phyloP scores from a whole-genome alignment of 2,797 vertebrate species.

The Lateolabrax maculatus region DNA sequence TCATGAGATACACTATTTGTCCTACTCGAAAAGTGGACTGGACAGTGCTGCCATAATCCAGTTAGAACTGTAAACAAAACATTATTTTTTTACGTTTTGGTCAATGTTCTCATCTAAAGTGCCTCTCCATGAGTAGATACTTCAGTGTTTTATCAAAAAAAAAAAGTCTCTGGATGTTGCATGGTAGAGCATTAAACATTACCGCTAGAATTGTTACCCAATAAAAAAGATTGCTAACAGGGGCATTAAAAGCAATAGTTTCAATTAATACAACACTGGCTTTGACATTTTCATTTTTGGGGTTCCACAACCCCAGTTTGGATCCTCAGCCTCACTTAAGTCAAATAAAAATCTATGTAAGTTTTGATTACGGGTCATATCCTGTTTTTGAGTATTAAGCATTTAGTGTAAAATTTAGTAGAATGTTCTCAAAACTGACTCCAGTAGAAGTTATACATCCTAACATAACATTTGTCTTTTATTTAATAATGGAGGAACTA shows the following conservation, averaged over 20 bases:
- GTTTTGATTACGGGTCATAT: not conserved
- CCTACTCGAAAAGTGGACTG: conserved; percentile 37
- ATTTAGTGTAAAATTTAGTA: not conserved
- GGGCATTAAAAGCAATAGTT: not conserved
- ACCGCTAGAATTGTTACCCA: not conserved
- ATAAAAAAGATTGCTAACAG: not conserved
- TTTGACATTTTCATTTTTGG: not conserved
- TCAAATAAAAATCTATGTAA: not conserved
- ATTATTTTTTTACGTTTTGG: conserved; percentile 8
- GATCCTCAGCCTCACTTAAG: not conserved
- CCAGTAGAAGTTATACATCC: not conserved
- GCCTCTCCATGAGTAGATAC: not conserved
- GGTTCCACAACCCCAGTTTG: not conserved
- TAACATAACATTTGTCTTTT: not conserved
- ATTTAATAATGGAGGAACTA: conserved; percentile 9
- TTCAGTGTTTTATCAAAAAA: conserved; percentile 1
- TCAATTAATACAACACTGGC: not conserved
- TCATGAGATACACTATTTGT: conserved; percentile 66
- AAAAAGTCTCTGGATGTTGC: not conserved
- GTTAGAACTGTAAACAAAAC: conserved; percentile 39
- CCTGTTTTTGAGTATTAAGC: not conserved
- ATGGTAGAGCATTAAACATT: not conserved
- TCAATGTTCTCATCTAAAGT: not conserved
- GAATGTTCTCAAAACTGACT: not conserved
- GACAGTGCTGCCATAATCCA: conserved; percentile 44